Conservation (phyloP, 2,113 vertebrate genomes). For the Felis catus region F.catus_Fca126_mat1.0 CM031412.1:103695001-103695500, state of each 20-base stretch:
- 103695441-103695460: background rate
- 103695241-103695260: background rate
- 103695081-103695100: background rate
- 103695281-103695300: background rate
- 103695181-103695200: background rate
- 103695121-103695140: background rate
- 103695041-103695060: background rate
- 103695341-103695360: background rate
- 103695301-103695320: background rate
- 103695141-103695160: background rate
- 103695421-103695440: background rate
- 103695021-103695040: background rate
- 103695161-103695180: background rate
- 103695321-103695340: background rate
- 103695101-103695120: background rate
- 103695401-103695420: background rate
- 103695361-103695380: background rate
- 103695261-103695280: background rate
- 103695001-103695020: background rate
- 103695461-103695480: background rate
- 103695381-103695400: background rate
- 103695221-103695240: background rate
- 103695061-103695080: background rate
- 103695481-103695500: no score
- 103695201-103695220: background rate